These are phyloP conservation scores for Petrophora chlorosata DNA, from an alignment of 2,888 invertebrate genomes.

Conservation along the genomic window DNA sequence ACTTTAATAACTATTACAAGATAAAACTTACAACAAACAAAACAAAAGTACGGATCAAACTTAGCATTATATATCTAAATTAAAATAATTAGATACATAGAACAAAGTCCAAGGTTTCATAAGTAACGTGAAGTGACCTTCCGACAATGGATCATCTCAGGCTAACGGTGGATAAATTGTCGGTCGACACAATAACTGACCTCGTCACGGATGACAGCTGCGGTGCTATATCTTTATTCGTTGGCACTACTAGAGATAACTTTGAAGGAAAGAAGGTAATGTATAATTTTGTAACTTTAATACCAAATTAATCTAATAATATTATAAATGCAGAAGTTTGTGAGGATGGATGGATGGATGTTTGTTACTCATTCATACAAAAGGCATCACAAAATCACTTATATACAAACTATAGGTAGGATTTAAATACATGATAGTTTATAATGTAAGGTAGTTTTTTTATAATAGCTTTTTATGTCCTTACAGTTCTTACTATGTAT, in stretches of 20 bases:
- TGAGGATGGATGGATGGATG: too few species aligned
- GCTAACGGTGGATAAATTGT: constrained; percentile 86
- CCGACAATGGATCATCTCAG: constrained; percentile 87
- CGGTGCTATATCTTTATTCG: constrained; percentile 95
- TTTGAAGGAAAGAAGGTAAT: constrained; percentile 90
- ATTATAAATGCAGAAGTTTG: background rate
- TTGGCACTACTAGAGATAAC: constrained; percentile 94
- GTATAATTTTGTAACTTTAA: background rate
- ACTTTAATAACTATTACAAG: too few species aligned
- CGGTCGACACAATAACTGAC: constrained; percentile 86
- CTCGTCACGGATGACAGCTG: constrained; percentile 88
- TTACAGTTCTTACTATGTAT: too few species aligned
- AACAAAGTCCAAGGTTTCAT: constrained; percentile 7
- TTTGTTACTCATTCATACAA: too few species aligned
- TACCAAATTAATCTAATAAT: background rate
- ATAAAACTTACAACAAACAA: too few species aligned
- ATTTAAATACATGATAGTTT: too few species aligned
- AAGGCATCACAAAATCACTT: too few species aligned
- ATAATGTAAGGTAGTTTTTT: too few species aligned
- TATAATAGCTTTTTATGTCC: too few species aligned
- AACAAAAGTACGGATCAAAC: too few species aligned
- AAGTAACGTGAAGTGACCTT: background rate
- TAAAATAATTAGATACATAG: constrained; percentile 6
- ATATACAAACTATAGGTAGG: too few species aligned
- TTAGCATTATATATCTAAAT: too few species aligned